Conservation (phyloP, 2,113 vertebrate species). For the Cebidichthys violaceus region DNA sequence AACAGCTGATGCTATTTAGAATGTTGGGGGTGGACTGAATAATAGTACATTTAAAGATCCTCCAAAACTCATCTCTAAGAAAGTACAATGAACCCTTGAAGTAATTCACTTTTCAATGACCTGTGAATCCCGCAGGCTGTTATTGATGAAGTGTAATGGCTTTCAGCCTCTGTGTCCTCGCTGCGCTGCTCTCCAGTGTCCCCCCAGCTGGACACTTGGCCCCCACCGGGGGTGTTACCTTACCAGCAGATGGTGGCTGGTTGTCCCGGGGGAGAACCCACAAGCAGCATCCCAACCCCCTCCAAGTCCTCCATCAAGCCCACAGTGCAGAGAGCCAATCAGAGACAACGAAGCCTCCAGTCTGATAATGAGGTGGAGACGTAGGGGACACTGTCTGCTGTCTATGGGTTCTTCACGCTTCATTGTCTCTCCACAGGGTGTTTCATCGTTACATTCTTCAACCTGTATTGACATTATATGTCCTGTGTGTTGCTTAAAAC, state of each 20-base stretch:
- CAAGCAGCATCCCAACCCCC: slow-evolving; percentile 54
- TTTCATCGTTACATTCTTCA: neutral
- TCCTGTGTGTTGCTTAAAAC: neutral
- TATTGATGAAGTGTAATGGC: slow-evolving; percentile 65
- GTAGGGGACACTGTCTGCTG: neutral
- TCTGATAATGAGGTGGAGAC: neutral
- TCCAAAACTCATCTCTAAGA: neutral
- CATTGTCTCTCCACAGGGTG: neutral
- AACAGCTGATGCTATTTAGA: neutral
- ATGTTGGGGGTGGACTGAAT: neutral
- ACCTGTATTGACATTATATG: neutral
- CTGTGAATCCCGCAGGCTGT: slow-evolving; percentile 7
- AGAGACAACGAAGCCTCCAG: slow-evolving; percentile 9
- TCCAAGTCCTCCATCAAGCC: neutral
- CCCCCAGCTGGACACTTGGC: slow-evolving; percentile 43
- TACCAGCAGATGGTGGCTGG: slow-evolving; percentile 82
- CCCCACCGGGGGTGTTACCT: slow-evolving; percentile 72
- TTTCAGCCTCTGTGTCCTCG: slow-evolving; percentile 26
- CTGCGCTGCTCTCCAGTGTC: slow-evolving; percentile 35
- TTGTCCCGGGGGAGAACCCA: slow-evolving; percentile 26
- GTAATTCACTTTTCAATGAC: slow-evolving; percentile 15
- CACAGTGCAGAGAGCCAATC: slow-evolving; percentile 23
- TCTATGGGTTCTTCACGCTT: neutral
- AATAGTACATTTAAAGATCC: neutral
- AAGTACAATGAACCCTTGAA: slow-evolving; percentile 2